phyloP scores from a whole-genome alignment of 1,140 invertebrate species.

The Bradynema listronoti region DNA sequence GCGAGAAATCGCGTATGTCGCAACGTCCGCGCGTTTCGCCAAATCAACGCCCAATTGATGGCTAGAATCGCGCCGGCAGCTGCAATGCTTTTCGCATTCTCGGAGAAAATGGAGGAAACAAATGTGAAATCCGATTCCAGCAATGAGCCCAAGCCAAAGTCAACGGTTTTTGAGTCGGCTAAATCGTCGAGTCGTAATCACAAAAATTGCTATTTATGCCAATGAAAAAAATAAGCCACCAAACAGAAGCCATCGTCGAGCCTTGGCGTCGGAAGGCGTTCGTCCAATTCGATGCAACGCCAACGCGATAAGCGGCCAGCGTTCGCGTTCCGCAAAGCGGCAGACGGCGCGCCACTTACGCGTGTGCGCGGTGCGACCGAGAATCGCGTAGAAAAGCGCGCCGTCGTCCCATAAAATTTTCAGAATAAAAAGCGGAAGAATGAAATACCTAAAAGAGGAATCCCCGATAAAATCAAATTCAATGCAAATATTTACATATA shows the following conservation, averaged over 20 bases:
- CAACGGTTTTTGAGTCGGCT: slow-evolving; percentile 1
- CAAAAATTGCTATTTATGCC: background rate
- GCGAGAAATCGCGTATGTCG: too few species aligned
- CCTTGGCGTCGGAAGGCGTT: slow-evolving; percentile 13
- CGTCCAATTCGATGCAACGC: slow-evolving; percentile 21
- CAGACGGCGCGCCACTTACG: too few species aligned
- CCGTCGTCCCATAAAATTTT: slow-evolving; percentile 2
- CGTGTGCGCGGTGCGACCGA: too few species aligned
- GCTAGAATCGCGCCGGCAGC: too few species aligned
- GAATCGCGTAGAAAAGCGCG: too few species aligned
- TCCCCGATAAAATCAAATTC: background rate
- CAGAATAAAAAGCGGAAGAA: slow-evolving; percentile 14
- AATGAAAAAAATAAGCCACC: slow-evolving; percentile 9
- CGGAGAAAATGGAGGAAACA: slow-evolving; percentile 9
- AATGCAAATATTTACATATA: slow-evolving; percentile 6
- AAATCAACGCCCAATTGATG: too few species aligned
- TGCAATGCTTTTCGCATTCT: too few species aligned
- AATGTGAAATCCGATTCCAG: too few species aligned
- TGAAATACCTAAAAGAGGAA: slow-evolving; percentile 33
- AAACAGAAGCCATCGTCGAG: slow-evolving; percentile 23
- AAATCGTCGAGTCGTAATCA: too few species aligned
- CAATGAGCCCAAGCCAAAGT: slow-evolving; percentile 2
- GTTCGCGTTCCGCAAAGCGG: background rate
- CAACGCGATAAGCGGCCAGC: slow-evolving; percentile 7
- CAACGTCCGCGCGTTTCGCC: too few species aligned